A percentile compares a stretch with the other conserved stretches of the same genome.
phyloP scores from a whole-genome alignment of 2,113 vertebrate species.

The Marcusenius ussheri region DNA sequence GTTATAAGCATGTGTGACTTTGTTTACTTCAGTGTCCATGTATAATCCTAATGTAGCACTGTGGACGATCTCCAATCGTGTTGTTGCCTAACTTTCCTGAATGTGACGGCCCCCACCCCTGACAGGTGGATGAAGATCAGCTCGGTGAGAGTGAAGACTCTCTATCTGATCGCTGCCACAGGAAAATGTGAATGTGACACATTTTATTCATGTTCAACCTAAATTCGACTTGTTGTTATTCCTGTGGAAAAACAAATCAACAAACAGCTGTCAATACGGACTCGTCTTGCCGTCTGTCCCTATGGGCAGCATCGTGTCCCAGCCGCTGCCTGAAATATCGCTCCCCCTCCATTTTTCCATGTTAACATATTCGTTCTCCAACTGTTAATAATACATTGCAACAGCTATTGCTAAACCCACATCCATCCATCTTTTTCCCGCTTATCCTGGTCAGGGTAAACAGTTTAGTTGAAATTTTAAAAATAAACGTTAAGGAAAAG shows the following conservation, averaged over 20 bases:
- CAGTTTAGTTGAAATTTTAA: neutral
- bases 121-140: conserved; percentile 60
- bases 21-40: neutral
- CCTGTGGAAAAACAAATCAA: conserved; percentile 1
- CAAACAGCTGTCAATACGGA: conserved; percentile 3
- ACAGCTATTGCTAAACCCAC: neutral
- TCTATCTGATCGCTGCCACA: conserved; percentile 33
- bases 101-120: conserved; percentile 40
- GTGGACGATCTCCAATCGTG: neutral
- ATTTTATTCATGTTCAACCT: conserved; percentile 37
- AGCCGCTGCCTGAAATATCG: neutral
- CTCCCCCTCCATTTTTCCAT: neutral
- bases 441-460: neutral
- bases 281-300: neutral
- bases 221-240: neutral
- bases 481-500: neutral
- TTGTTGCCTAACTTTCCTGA: conserved; percentile 19
- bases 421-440: neutral
- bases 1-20: neutral
- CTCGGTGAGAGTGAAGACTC: neutral
- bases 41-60: neutral
- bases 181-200: conserved; percentile 56
- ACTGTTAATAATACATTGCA: neutral
- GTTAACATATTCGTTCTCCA: neutral
- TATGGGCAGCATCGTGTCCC: neutral